Evolutionary conservation across 2,888 invertebrate genomes (phyloP).

Genomic region (Drosophila kanekoi): DNA sequence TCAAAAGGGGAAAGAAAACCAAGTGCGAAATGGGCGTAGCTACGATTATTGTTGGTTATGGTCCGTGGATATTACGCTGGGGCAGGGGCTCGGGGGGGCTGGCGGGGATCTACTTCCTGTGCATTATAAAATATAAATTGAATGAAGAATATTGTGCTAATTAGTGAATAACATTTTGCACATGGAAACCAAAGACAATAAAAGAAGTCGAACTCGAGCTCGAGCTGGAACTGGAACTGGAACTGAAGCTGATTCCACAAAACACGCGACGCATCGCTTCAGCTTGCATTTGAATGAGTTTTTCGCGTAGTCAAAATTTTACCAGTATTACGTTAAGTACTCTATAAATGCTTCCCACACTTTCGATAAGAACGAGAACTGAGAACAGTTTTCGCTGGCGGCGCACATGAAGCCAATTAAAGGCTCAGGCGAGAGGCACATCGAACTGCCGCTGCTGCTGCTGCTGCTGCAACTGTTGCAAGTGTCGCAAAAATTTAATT

Average conservation of each 20-base stretch:
- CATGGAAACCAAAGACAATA: slow-evolving; percentile 37
- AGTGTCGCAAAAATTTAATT: slow-evolving; percentile 82
- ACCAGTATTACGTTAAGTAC: slow-evolving; percentile 4
- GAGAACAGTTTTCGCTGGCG: slow-evolving; percentile 45
- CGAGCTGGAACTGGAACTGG: slow-evolving; percentile 1
- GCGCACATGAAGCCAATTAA: slow-evolving; percentile 83
- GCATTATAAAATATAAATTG: slow-evolving; percentile 28
- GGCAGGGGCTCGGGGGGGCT: background rate
- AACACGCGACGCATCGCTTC: slow-evolving; percentile 45
- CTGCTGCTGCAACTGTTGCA: slow-evolving; percentile 54
- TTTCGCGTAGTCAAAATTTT: slow-evolving; percentile 37
- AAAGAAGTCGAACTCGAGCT: slow-evolving; percentile 4
- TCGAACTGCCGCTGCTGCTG: slow-evolving; percentile 37
- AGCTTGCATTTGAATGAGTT: slow-evolving; percentile 39
- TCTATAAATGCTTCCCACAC: slow-evolving; percentile 44
- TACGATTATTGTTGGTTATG: slow-evolving; percentile 55
- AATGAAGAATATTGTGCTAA: slow-evolving; percentile 37
- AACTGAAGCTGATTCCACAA: slow-evolving; percentile 1
- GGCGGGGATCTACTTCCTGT: background rate
- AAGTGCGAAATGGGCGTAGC: slow-evolving; percentile 46
- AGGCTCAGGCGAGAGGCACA: slow-evolving; percentile 41
- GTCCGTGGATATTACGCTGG: slow-evolving; percentile 50
- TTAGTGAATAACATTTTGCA: slow-evolving; percentile 50
- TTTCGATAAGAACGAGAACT: slow-evolving; percentile 13
- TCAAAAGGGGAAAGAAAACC: slow-evolving; percentile 49